Base-by-base conservation (phyloP, 2,888 invertebrate genomes). In the Netelia melanura region DNA sequence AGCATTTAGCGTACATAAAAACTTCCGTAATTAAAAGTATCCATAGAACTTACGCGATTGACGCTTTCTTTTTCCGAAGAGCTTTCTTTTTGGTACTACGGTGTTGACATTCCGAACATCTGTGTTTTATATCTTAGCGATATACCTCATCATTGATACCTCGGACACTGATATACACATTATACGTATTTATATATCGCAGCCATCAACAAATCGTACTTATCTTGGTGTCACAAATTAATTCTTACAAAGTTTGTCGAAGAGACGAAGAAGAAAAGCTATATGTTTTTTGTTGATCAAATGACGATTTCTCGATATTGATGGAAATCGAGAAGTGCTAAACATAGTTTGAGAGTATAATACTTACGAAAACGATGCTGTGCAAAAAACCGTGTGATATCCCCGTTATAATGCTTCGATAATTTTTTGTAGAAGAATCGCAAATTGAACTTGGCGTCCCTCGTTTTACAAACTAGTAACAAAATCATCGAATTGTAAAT, bases 161-260 rank as follows among this genome's bases (percentile, higher is more conserved):
- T 78, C 84, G 83, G 85, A 87, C 85, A 84, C 83, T 87, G 86
- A 83, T 83, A 85, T 83, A 83, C 52, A 61, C 71, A 82, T 94
- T 93, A 84, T 94, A 94, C 89, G 93, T 93, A 65, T 94, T n/a
- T 25, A 17, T 67, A 44, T 67, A 21, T 67, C 21, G 38, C 38
- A 64, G 64, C 38, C 64, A 74, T 80, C 67, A 30, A n/a, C 17
- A 21, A 65, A 54, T 72, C 74, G 81, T 81, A 81, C 81, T 81
- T 81, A 75, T 75, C 48, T 68, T 68, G 61, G 61, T 75, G 74
- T 81, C 81, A 75, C 74, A 61, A 75, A 74, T 52, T 67, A 67
- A 64, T 3, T 81, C 48, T 43, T 81, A 74, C 44, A 14, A 74
- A 54, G 44, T 43, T 80, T 64, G 58, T 65, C 52, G 11, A 25